Percentiles rank a stretch among this genome's conserved stretches.
phyloP scores from a whole-genome alignment of 2,113 vertebrate genomes.

The Paralichthys olivaceus region DNA sequence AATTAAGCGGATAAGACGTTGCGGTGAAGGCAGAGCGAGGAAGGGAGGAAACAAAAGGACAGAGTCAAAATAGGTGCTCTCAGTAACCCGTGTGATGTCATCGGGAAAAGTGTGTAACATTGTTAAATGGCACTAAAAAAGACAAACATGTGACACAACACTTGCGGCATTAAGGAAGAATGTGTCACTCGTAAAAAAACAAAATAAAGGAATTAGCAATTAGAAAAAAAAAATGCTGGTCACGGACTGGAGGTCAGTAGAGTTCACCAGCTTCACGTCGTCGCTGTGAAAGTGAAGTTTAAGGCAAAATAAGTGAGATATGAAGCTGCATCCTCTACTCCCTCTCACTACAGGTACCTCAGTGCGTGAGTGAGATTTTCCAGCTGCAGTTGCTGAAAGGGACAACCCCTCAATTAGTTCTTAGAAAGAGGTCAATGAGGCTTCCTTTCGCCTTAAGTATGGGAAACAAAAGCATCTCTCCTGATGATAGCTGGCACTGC shows the following conservation, averaged over 20 bases:
- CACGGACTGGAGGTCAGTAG: slow-evolving; percentile 27
- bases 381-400: slow-evolving; percentile 22
- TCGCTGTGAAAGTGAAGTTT: slow-evolving; percentile 5
- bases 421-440: slow-evolving; percentile 42
- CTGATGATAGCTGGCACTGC: slow-evolving; percentile 24
- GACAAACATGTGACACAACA: slow-evolving; percentile 69
- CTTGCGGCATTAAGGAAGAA: slow-evolving; percentile 71
- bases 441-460: slow-evolving; percentile 34
- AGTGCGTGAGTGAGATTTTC: slow-evolving; percentile 47
- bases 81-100: slow-evolving; percentile 79
- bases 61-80: slow-evolving; percentile 51
- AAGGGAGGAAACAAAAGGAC: slow-evolving; percentile 42
- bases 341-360: slow-evolving; percentile 31
- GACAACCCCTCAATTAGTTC: slow-evolving; percentile 56
- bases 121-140: slow-evolving; percentile 67
- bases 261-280: slow-evolving; percentile 38
- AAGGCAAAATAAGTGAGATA: background rate
- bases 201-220: slow-evolving; percentile 64
- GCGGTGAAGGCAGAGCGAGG: slow-evolving; percentile 47
- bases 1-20: slow-evolving; percentile 76
- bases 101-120: slow-evolving; percentile 78
- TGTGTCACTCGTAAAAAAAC: slow-evolving; percentile 75
- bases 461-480: slow-evolving; percentile 57
- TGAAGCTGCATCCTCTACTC: slow-evolving; percentile 6
- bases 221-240: slow-evolving; percentile 56